phyloP scores from a whole-genome alignment of 2,888 invertebrate genomes.

The Eubasilissa splendida region DNA sequence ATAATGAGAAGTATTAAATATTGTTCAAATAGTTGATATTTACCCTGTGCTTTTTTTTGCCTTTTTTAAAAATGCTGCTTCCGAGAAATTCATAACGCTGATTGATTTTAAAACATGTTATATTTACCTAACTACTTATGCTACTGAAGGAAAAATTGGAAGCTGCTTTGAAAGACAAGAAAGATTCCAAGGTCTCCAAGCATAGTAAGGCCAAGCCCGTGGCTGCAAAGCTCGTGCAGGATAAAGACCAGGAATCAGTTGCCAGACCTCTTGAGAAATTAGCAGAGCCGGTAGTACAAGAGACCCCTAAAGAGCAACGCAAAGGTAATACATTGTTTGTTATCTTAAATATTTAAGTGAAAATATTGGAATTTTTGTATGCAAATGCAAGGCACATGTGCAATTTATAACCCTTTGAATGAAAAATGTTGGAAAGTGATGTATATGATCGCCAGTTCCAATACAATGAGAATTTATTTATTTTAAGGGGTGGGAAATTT shows the following conservation, averaged over 20 bases:
- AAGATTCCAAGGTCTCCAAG: conserved; percentile 64
- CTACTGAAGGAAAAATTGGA: not conserved
- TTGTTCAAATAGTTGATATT: not conserved
- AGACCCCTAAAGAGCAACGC: conserved; percentile 67
- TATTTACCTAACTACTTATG: not conserved
- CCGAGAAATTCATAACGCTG: not conserved
- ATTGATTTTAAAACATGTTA: not conserved
- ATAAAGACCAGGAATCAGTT: conserved; percentile 60
- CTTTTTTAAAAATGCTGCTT: no score
- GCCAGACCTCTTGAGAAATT: conserved; percentile 61
- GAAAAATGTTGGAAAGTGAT: no score
- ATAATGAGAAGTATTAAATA: no score
- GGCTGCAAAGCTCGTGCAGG: conserved; percentile 61
- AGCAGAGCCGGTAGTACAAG: conserved; percentile 23
- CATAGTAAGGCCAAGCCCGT: conserved; percentile 62
- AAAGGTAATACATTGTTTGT: conserved; percentile 60
- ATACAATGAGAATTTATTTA: no score
- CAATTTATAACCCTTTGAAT: no score
- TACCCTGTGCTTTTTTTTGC: no score
- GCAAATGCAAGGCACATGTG: no score
- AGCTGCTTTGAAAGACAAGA: conserved; percentile 59
- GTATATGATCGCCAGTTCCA: no score
- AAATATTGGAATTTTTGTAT: no score
- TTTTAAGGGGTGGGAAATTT: no score
- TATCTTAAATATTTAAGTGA: no score